Percentiles rank a stretch among this genome's conserved stretches.
Evolutionary conservation across 2,888 invertebrate species (phyloP).

Genomic region (Zygothrica quintamaculata): DNA sequence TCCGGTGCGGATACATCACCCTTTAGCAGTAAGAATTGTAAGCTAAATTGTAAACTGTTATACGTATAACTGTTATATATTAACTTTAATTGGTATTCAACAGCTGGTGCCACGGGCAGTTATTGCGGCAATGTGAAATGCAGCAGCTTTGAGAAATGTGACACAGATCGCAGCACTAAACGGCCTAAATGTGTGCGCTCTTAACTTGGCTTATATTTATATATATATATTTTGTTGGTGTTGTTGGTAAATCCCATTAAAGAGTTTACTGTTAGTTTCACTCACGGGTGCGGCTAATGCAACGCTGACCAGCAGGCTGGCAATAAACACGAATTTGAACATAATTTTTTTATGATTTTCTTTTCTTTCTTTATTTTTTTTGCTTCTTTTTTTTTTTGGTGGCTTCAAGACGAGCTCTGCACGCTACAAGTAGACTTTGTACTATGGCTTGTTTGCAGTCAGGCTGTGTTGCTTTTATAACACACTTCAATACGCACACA

Average conservation of each 20-base stretch:
- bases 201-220: slow-evolving; percentile 67
- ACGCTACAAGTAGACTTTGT: slow-evolving; percentile 82
- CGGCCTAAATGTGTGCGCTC: slow-evolving; percentile 88
- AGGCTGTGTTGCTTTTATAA: slow-evolving; percentile 78
- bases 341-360: slow-evolving; percentile 52
- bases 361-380: slow-evolving; percentile 34
- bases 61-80: not conserved
- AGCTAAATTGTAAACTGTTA: no score
- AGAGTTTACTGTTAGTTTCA: slow-evolving; percentile 51
- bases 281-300: slow-evolving; percentile 82
- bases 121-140: slow-evolving; percentile 90
- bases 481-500: slow-evolving; percentile 68
- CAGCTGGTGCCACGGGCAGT: slow-evolving; percentile 85
- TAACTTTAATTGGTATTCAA: slow-evolving; percentile 16
- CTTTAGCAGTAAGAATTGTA: slow-evolving; percentile 84
- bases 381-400: slow-evolving; percentile 21
- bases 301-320: slow-evolving; percentile 77
- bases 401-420: slow-evolving; percentile 61
- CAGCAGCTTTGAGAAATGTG: slow-evolving; percentile 88
- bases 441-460: slow-evolving; percentile 76
- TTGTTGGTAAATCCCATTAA: not conserved
- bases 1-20: slow-evolving; percentile 70
- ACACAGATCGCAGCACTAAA: slow-evolving; percentile 87
- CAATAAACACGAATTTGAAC: slow-evolving; percentile 81
- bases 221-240: slow-evolving; percentile 9